Percentiles rank a stretch among this genome's conserved stretches.
These are phyloP conservation scores for Scolopax rusticola DNA, from an alignment of 2,797 vertebrate species.

Conservation along the genomic window DNA sequence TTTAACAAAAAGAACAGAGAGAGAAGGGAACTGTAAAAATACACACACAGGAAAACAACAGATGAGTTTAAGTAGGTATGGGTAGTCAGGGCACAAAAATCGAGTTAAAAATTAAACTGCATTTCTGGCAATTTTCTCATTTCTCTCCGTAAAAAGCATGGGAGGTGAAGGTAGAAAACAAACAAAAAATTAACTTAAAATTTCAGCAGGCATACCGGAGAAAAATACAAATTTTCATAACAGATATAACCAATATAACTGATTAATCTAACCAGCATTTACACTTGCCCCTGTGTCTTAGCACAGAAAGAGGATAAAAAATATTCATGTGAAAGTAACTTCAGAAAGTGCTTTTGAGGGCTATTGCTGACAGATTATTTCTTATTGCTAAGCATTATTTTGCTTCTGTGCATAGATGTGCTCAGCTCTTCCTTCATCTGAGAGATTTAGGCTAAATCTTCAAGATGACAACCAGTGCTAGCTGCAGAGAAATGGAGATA, in stretches of 20 bases:
- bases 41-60: fast-evolving
- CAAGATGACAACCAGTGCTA: not conserved
- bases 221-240: not conserved
- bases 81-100: not conserved
- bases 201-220: not conserved
- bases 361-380: not conserved
- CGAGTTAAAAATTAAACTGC: not conserved
- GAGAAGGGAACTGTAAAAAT: not conserved
- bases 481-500: fast-evolving
- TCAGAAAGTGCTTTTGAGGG: not conserved
- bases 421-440: not conserved
- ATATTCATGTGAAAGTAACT: not conserved
- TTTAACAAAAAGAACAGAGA: not conserved
- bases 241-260: not conserved
- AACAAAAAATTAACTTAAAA: not conserved
- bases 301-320: not conserved
- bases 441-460: not conserved
- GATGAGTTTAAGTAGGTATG: not conserved
- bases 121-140: not conserved
- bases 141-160: not conserved
- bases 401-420: not conserved
- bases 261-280: not conserved
- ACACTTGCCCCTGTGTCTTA: not conserved
- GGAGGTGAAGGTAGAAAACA: not conserved
- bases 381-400: not conserved